Evolutionary conservation across 2,888 invertebrate species (phyloP).

Genomic region (Scrobipalpa atriplicella): DNA sequence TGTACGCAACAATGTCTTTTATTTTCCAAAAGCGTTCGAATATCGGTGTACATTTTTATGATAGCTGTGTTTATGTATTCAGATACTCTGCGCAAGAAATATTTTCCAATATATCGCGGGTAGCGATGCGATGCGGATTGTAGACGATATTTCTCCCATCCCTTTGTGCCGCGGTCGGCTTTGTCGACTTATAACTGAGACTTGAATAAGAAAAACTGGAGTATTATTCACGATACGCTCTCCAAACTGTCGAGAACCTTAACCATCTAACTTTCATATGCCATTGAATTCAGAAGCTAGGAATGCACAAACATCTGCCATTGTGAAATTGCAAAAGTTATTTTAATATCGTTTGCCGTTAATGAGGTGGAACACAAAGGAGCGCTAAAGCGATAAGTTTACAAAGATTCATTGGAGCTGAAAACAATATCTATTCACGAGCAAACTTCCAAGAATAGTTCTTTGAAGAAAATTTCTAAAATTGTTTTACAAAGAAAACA

Average conservation of each 20-base stretch:
- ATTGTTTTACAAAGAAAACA: background rate
- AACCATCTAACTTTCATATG: slow-evolving; percentile 44
- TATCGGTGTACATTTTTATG: slow-evolving; percentile 26
- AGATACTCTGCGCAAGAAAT: slow-evolving; percentile 62
- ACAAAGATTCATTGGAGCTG: slow-evolving; percentile 30
- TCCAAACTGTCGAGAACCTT: slow-evolving; percentile 44
- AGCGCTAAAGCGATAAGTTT: slow-evolving; percentile 22
- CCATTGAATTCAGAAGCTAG: background rate
- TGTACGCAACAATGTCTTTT: slow-evolving; percentile 25
- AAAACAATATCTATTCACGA: slow-evolving; percentile 42
- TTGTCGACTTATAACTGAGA: slow-evolving; percentile 68
- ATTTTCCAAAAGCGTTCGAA: slow-evolving; percentile 25
- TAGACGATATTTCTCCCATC: slow-evolving; percentile 76
- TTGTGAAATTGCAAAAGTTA: slow-evolving; percentile 4
- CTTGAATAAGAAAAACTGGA: slow-evolving; percentile 69
- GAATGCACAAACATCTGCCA: background rate
- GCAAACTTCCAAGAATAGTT: slow-evolving; percentile 27
- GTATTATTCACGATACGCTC: slow-evolving; percentile 62
- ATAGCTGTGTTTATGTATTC: slow-evolving; percentile 48
- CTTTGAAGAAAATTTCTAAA: slow-evolving; percentile 14
- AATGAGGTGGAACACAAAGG: slow-evolving; percentile 23
- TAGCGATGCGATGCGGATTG: slow-evolving; percentile 70
- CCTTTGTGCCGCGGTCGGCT: slow-evolving; percentile 71
- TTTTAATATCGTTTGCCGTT: slow-evolving; percentile 12
- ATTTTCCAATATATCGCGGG: slow-evolving; percentile 70